Conservation (phyloP, 2,888 invertebrate species). For the Zygaena filipendulae region DNA sequence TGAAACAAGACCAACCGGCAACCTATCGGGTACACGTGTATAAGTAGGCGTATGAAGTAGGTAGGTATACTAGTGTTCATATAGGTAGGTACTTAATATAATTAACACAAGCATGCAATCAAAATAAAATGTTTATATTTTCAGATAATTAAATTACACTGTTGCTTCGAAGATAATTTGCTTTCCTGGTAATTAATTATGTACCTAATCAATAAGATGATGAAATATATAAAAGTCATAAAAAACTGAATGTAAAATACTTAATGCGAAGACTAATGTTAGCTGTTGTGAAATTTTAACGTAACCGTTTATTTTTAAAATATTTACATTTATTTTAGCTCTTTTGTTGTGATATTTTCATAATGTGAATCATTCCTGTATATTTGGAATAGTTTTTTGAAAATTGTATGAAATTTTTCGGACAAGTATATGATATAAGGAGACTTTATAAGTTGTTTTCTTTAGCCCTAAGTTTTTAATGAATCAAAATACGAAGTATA, state of each 20-base stretch:
- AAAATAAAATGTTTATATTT: not conserved
- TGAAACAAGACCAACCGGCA: too few relatives aligned
- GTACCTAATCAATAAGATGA: slow-evolving; percentile 35
- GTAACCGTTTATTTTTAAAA: slow-evolving; percentile 55
- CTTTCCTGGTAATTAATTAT: slow-evolving; percentile 15
- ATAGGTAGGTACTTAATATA: too few relatives aligned
- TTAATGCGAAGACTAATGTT: slow-evolving; percentile 34
- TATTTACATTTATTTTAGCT: slow-evolving; percentile 58
- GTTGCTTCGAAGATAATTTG: not conserved
- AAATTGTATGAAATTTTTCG: slow-evolving; percentile 57
- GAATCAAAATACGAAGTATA: too few relatives aligned
- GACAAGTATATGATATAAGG: slow-evolving; percentile 52
- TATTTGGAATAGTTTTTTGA: slow-evolving; percentile 53
- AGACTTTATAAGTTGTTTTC: too few relatives aligned
- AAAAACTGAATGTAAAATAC: too few relatives aligned
- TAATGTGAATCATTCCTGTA: slow-evolving; percentile 57
- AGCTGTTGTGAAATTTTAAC: slow-evolving; percentile 51
- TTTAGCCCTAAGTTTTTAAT: too few relatives aligned
- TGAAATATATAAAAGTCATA: too few relatives aligned
- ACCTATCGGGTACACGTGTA: too few relatives aligned
- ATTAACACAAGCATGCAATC: too few relatives aligned
- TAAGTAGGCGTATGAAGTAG: too few relatives aligned
- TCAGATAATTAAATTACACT: not conserved
- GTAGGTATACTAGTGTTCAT: too few relatives aligned
- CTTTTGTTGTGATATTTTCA: slow-evolving; percentile 59